Base-by-base conservation (phyloP, 2,797 vertebrate genomes). In the Decapterus maruadsi region DNA sequence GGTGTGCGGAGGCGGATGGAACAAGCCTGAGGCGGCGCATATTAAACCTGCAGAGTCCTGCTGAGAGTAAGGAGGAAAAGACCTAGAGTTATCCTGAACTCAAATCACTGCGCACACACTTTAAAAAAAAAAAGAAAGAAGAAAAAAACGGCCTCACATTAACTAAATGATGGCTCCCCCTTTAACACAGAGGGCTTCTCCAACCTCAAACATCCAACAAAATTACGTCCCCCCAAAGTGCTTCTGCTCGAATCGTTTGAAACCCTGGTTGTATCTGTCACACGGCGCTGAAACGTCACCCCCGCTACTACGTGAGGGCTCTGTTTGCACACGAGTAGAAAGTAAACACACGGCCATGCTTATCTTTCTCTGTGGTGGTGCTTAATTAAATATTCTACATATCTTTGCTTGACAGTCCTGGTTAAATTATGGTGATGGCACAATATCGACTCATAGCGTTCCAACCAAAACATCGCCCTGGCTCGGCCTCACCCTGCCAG, bases 131-230 rank as follows among this genome's bases (percentile, higher is more conserved):
- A 66, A 72, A 42, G n/a, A n/a, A n/a, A n/a, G n/a, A n/a, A n/a
- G n/a, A 82, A 87, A 83, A 87, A 66, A 72, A 42, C 40, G n/a
- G 82, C 78, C 80, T 71, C 72, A 61, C 58, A 51, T 90, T 83
- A 70, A 75, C 73, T 72, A 78, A 83, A 87, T 7, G 22, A 83
- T 63, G 71, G 69, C 58, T 83, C 75, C 48, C 51, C 68, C 76
- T 86, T 82, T 82, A 50, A 80, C 12, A n/a, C 79, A 29, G 26
- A 83, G 68, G 85, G 69, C 85, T 77, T 89, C 78, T 89, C 80
- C 78, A 76, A 80, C 81, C 85, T 77, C 81, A 85, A 67, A 82
- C 62, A 68, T 85, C 68, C 72, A 81, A 53, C 61, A 11, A 78
- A 68, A 81, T 42, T 0, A 63, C 51, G 70, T 62, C 82, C 63